Conservation (phyloP, 2,797 vertebrate species). For the Carapus acus region DNA sequence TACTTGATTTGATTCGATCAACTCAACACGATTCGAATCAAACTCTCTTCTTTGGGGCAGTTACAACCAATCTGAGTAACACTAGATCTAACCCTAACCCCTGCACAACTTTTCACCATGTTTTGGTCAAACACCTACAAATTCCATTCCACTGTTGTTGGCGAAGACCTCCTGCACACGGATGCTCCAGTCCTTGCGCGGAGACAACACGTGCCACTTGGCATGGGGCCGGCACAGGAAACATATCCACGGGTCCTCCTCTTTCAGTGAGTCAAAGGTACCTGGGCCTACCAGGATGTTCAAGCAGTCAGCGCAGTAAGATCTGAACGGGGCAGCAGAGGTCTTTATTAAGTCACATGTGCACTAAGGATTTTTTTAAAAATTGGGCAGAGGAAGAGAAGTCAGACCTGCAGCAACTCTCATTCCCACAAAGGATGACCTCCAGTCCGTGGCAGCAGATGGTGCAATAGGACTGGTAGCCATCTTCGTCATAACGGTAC, state of each 20-base stretch:
- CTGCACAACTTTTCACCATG: too few relatives aligned
- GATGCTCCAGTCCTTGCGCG: slow-evolving; percentile 82
- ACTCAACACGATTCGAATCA: too few relatives aligned
- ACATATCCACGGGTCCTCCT: slow-evolving; percentile 90
- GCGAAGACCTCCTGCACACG: slow-evolving; percentile 85
- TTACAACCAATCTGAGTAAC: too few relatives aligned
- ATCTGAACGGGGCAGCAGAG: slow-evolving; percentile 70
- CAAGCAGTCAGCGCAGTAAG: slow-evolving; percentile 86
- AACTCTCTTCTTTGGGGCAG: too few relatives aligned
- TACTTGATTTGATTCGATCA: too few relatives aligned
- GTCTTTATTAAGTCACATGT: too few relatives aligned
- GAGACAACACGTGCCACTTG: slow-evolving; percentile 71
- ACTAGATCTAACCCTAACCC: too few relatives aligned
- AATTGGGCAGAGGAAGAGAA: not conserved
- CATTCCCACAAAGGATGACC: slow-evolving; percentile 72
- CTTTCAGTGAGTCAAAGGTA: slow-evolving; percentile 71
- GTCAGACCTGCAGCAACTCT: slow-evolving; percentile 70
- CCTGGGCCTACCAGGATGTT: slow-evolving; percentile 79
- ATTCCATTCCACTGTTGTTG: slow-evolving; percentile 80
- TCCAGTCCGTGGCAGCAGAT: slow-evolving; percentile 75
- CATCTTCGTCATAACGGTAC: slow-evolving; percentile 72
- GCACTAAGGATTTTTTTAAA: too few relatives aligned
- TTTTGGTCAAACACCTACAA: slow-evolving; percentile 76
- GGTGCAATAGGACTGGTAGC: slow-evolving; percentile 78
- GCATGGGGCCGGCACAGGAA: slow-evolving; percentile 81